A percentile compares a stretch with the other conserved stretches of the same genome.
These are phyloP conservation scores for Clunio marinus DNA, from an alignment of 2,888 invertebrate species.

Conservation along the genomic window DNA sequence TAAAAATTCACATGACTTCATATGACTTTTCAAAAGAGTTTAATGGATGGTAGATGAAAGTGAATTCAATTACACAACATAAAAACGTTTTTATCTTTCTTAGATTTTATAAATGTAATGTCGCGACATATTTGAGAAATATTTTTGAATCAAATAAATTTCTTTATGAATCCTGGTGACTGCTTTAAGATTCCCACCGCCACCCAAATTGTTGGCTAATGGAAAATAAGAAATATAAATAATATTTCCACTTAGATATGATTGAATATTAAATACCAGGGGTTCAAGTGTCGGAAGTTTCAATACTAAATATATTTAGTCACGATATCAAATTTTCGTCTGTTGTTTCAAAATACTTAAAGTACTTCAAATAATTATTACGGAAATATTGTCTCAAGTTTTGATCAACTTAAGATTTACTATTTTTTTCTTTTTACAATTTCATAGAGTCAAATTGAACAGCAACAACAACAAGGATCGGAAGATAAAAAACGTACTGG, in stretches of 20 bases:
- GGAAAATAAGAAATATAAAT: not conserved
- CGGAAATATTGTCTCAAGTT: conserved; percentile 28
- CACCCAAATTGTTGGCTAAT: not conserved
- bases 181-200: too few relatives aligned
- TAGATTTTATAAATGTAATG: conserved; percentile 11
- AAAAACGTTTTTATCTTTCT: conserved; percentile 17
- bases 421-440: not conserved
- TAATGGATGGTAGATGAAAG: not conserved
- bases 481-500: conserved; percentile 78
- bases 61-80: conserved; percentile 1
- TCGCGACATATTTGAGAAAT: conserved; percentile 22
- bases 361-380: not conserved
- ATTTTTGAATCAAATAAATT: not conserved
- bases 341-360: not conserved
- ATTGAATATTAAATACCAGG: not conserved
- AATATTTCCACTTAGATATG: conserved; percentile 20
- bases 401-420: not conserved
- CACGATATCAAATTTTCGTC: conserved; percentile 29
- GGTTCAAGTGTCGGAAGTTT: conserved; percentile 35
- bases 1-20: conserved; percentile 23
- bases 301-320: conserved; percentile 4
- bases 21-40: conserved; percentile 6
- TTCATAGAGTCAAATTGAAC: conserved; percentile 36
- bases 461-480: conserved; percentile 17
- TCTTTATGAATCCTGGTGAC: too few relatives aligned